phyloP scores from a whole-genome alignment of 1,140 invertebrate genomes.

The Drosophila arizonae region DNA sequence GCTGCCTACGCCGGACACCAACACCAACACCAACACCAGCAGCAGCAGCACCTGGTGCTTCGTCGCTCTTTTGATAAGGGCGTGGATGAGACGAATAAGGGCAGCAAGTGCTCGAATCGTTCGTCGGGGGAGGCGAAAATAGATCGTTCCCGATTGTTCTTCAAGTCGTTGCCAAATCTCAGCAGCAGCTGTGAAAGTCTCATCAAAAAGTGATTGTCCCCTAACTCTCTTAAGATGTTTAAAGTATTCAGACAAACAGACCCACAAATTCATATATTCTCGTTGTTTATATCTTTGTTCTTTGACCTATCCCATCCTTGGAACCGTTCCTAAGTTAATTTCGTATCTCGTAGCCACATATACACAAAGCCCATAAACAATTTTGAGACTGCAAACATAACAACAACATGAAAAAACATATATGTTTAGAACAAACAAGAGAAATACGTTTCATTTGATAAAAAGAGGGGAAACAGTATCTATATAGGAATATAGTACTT shows the following conservation, averaged over 20 bases:
- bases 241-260: conserved; percentile 49
- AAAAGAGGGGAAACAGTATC: conserved; percentile 19
- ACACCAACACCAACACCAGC: conserved; percentile 47
- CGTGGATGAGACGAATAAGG: conserved; percentile 40
- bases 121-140: conserved; percentile 52
- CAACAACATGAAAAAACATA: conserved; percentile 23
- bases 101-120: conserved; percentile 16
- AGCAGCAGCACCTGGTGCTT: conserved; percentile 38
- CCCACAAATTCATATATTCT: conserved; percentile 4
- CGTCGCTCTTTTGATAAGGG: conserved; percentile 73
- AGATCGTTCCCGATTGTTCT: conserved; percentile 77
- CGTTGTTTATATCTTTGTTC: not conserved
- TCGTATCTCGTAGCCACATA: conserved; percentile 28
- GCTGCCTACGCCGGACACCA: conserved; percentile 65
- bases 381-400: conserved; percentile 75
- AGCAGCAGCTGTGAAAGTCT: conserved; percentile 86
- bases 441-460: conserved; percentile 9
- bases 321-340: conserved; percentile 2
- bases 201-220: conserved; percentile 83
- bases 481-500: conserved; percentile 23
- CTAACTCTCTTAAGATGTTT: conserved; percentile 33
- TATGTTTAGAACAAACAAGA: conserved; percentile 36
- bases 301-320: not conserved
- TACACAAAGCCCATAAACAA: conserved; percentile 72
- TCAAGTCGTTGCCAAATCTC: conserved; percentile 87